Evolutionary conservation across 2,888 invertebrate species (phyloP), one percentile per base, ranked within the genome.

Genomic region (Agriotes lineatus): DNA sequence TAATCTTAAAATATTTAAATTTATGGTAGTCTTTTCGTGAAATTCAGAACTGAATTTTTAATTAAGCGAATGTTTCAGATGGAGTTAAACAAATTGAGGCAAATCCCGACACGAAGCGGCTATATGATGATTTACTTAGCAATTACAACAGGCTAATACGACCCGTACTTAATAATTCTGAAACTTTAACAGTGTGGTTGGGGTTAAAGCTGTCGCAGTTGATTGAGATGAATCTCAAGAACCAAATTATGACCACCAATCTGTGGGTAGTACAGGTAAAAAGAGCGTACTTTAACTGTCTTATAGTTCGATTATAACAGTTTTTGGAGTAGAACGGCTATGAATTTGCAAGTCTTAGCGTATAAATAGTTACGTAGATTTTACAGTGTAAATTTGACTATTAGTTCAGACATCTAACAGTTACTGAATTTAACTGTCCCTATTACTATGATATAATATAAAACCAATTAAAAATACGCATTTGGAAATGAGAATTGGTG

Each of bases 81-180:
- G 84, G 82, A 64, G 78, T 84, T 54, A 84, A 85, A 75, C 83
- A 83, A 72, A 84, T 87, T 70, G 94, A 95, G 85, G 96, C 95
- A 0, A 97, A 96, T 85, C 96, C 96, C 10, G 96, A 96, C 80
- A 95, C 97, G 0, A 97, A 97, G 82, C 88, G 98, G 19, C 90
- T 99, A 0, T 99, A 97, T 82, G 97, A 99, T 83, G 97, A 99
- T 83, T 88, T 99, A 58, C 89, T 99, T 52, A 95, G 95, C 79
- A 96, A 97, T 85, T 98, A 98, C 84, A 99, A 99, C 84, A 90
- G 97, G 45, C 88, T 98, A 59, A 97, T 97, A 71, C 87, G 98
- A 63, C 98, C 98, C 0, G 97, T 97, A 48, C 91, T 91, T 25
- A 97, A 97, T 83, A 96, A 96, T 79, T 93, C 93, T 1, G 96